Base-by-base conservation (phyloP, 2,888 invertebrate genomes). In the Anthoptus insignis region DNA sequence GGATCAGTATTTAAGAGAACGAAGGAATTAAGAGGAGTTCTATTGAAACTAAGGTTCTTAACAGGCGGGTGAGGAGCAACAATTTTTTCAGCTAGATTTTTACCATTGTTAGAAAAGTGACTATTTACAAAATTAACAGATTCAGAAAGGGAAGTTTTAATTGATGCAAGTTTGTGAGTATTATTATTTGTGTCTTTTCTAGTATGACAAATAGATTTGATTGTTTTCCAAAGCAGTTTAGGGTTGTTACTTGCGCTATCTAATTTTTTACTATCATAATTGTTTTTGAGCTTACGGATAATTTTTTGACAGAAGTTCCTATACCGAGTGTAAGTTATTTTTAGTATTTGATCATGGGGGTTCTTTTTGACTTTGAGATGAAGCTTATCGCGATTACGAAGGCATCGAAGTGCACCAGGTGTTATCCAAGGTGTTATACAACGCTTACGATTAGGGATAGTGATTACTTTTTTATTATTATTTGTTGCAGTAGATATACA, bases 181-280 rank as follows among this genome's bases (percentile, higher is more conserved):
- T 11, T n/a, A 7, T 29, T n/a, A n/a, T 19, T 49, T 45, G 32
- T 59, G 34, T 65, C 11, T 54, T 49, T 21, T 2, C 16, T 34
- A 6, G 29, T 27, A 13, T 56, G 0, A 19, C 24, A 47, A 3
- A 59, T 54, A 32, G 49, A 21, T 42, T 65, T 65, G 16, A 65
- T 56, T 21, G 47, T 39, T 37, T 54, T 53, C 65, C 65, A 65
- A 16, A 49, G 27, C 13, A 11, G 34, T 49, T 65, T 65, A n/a
- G 27, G 5, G 14, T 54, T 56, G 8, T 65, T 53, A 13, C 47
- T 16, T 11, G 39, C 16, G n/a, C n/a, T 32, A 13, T 53, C n/a
- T 49, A 65, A 37, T 54, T 56, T 29, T 19, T 49, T 59, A 34
- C 24, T 65, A 45, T 56, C 47, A 59, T 54, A 65, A 19, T 39